These are phyloP conservation scores for Astreopora myriophthalma DNA, from an alignment of 64 coral and sea anemone genomes.

Conservation along the genomic window DNA sequence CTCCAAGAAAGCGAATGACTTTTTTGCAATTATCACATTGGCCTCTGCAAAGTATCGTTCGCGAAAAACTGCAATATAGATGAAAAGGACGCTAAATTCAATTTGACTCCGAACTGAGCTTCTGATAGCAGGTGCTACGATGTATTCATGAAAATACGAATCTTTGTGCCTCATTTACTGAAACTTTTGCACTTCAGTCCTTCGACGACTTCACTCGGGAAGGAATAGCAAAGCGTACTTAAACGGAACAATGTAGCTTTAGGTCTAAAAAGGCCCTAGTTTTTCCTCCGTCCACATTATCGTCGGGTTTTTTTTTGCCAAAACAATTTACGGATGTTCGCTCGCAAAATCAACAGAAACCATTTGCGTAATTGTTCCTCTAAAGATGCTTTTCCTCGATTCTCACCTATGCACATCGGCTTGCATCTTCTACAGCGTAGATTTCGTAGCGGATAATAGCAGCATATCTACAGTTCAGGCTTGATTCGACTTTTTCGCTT, in stretches of 20 bases:
- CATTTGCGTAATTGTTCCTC: slow-evolving; percentile 1
- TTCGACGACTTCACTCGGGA: background rate
- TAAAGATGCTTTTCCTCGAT: background rate
- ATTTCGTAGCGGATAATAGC: background rate
- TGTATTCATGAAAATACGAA: slow-evolving; percentile 37
- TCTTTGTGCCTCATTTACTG: slow-evolving; percentile 17
- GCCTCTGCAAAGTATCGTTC: slow-evolving; percentile 74
- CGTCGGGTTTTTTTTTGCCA: background rate
- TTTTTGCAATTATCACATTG: slow-evolving; percentile 85
- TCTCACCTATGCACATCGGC: slow-evolving; percentile 20
- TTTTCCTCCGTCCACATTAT: background rate
- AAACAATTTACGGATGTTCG: slow-evolving; percentile 42
- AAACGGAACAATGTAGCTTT: background rate
- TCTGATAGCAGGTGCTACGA: slow-evolving; percentile 1
- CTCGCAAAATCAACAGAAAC: slow-evolving; percentile 36
- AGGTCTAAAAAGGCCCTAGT: background rate
- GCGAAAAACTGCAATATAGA: slow-evolving; percentile 68
- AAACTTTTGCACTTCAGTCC: background rate
- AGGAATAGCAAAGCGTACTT: background rate
- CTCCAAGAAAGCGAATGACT: slow-evolving; percentile 83
- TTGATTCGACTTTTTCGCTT: background rate
- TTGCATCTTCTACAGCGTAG: slow-evolving; percentile 4
- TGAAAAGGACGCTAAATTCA: slow-evolving; percentile 23
- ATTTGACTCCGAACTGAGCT: slow-evolving; percentile 26
- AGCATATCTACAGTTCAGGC: background rate